These are phyloP conservation scores for Sphenodon punctatus DNA, from an alignment of 2,797 vertebrate species.

Conservation along the genomic window DNA sequence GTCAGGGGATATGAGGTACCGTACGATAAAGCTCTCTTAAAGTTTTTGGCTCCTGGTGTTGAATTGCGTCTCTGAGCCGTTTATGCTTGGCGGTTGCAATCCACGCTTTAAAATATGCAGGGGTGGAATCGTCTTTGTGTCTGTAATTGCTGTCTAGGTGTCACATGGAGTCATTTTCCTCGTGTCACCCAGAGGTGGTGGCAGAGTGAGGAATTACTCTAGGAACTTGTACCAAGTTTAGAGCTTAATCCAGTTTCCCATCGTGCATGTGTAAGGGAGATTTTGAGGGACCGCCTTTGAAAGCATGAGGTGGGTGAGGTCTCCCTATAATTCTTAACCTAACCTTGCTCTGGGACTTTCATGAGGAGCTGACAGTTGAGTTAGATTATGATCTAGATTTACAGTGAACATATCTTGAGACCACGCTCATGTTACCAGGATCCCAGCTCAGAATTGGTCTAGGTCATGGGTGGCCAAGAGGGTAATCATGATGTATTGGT, in stretches of 20 bases:
- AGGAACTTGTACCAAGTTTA: rapidly evolving
- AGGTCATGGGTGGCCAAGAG: too few species aligned
- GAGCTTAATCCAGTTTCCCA: too few species aligned
- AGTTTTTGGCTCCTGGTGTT: rapidly evolving
- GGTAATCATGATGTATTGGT: too few species aligned
- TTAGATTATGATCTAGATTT: neutral
- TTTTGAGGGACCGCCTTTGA: rapidly evolving
- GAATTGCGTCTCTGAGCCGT: neutral
- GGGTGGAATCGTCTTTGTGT: rapidly evolving
- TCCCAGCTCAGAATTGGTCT: too few species aligned
- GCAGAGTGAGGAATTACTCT: neutral
- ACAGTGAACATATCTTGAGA: rapidly evolving
- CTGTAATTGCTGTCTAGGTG: neutral
- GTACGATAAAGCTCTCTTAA: neutral
- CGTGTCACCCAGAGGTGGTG: neutral
- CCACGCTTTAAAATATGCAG: neutral
- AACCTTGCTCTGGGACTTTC: neutral
- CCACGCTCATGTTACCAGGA: neutral
- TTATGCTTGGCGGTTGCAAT: neutral
- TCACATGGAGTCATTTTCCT: too few species aligned
- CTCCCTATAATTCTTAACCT: neutral
- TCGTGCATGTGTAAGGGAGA: too few species aligned
- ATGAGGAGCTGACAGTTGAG: neutral
- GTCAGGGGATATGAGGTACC: neutral
- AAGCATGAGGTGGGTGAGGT: neutral